Evolutionary conservation across 2,888 invertebrate species (phyloP).

Genomic region (Cremastinae sp.): DNA sequence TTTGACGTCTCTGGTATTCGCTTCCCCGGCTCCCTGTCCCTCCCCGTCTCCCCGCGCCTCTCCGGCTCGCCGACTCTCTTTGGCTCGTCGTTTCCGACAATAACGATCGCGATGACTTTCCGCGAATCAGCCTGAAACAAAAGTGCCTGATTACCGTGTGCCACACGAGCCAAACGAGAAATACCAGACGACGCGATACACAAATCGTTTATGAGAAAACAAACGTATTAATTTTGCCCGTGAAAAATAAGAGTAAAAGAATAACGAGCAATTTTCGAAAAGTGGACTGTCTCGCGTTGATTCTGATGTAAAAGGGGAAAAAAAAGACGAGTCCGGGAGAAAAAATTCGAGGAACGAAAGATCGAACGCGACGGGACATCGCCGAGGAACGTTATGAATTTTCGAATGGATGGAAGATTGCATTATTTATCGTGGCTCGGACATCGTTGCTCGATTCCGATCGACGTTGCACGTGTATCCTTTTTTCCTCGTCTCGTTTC

Average conservation of each 20-base stretch:
- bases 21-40: constrained; percentile 20
- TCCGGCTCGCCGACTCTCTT: constrained; percentile 27
- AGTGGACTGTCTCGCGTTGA: no score
- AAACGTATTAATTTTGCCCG: not conserved
- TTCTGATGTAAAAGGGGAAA: not conserved
- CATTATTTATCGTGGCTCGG: constrained; percentile 51
- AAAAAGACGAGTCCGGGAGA: not conserved
- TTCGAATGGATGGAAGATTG: constrained; percentile 44
- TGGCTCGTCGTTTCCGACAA: constrained; percentile 59
- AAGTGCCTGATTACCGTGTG: constrained; percentile 56
- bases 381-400: constrained; percentile 9
- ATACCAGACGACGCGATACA: constrained; percentile 14
- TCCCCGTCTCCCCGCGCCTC: constrained; percentile 32
- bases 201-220: constrained; percentile 13
- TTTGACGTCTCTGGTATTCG: constrained; percentile 26
- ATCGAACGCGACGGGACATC: constrained; percentile 33
- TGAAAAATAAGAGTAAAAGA: not conserved
- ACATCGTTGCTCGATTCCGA: constrained; percentile 25
- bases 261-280: no score
- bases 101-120: constrained; percentile 58
- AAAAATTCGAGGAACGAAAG: constrained; percentile 10
- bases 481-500: constrained; percentile 7
- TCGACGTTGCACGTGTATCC: constrained; percentile 19
- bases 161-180: constrained; percentile 33
- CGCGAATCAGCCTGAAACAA: constrained; percentile 63